phyloP scores from a whole-genome alignment of 1,140 invertebrate genomes.

The Trachymyrmex cornetzi region DNA sequence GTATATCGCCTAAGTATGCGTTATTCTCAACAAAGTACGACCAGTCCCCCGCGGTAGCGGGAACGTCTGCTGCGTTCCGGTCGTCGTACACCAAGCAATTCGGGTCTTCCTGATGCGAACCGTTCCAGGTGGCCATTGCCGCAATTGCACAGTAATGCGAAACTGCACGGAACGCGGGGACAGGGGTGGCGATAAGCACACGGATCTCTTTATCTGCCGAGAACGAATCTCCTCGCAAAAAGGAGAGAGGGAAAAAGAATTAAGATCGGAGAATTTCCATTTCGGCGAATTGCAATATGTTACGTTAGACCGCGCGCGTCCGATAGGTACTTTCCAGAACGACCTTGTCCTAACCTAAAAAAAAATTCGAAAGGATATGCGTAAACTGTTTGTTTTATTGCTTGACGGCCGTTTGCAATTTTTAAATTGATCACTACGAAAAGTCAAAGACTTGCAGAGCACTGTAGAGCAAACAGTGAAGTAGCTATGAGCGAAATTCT shows the following conservation, averaged over 20 bases:
- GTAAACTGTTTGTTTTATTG: not conserved
- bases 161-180: not conserved
- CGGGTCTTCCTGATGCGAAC: constrained; percentile 81
- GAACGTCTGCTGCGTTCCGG: constrained; percentile 57
- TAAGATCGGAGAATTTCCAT: not conserved
- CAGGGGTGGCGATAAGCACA: not conserved
- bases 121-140: constrained; percentile 85
- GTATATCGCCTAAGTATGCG: not conserved
- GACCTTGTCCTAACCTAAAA: constrained; percentile 12
- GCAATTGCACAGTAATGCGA: constrained; percentile 46
- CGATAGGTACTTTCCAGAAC: not conserved
- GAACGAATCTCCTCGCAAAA: not conserved
- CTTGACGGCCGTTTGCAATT: not conserved
- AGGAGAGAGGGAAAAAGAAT: not conserved
- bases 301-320: not conserved
- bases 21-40: constrained; percentile 70
- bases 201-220: not conserved
- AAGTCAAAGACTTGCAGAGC: not conserved
- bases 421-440: not conserved
- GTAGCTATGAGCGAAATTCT: not conserved
- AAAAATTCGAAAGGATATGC: not conserved
- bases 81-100: constrained; percentile 78
- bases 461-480: too few species aligned
- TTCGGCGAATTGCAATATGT: not conserved
- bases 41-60: constrained; percentile 69